Evolutionary conservation across 2,888 invertebrate genomes (phyloP).

Genomic region (Pollenia griseotomentosa): DNA sequence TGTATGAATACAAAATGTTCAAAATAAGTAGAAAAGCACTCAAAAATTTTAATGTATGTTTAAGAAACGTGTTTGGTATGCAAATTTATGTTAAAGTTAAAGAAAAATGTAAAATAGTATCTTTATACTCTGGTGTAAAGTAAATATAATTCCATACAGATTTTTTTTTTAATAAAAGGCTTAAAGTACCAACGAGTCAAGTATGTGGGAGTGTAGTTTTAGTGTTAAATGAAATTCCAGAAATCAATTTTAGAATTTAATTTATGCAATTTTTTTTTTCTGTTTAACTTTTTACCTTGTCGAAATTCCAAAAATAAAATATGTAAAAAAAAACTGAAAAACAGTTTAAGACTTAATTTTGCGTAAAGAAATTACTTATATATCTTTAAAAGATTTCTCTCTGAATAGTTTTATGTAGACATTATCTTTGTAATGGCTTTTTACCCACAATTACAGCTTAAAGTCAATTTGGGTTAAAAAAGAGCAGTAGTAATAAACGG

Average conservation of each 20-base stretch:
- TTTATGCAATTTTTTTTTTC: neutral
- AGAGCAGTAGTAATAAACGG: neutral
- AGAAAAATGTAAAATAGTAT: conserved; percentile 1
- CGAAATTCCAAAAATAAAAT: neutral
- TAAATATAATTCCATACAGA: too few species aligned
- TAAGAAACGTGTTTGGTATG: conserved; percentile 64
- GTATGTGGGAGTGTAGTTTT: neutral
- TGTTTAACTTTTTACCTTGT: neutral
- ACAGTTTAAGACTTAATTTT: neutral
- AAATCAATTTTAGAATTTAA: conserved; percentile 19
- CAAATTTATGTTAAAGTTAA: conserved; percentile 29
- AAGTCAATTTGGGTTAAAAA: conserved; percentile 17
- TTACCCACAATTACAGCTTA: neutral
- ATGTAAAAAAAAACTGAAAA: neutral
- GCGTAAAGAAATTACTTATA: neutral
- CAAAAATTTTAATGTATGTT: conserved; percentile 53
- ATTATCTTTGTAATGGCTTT: neutral
- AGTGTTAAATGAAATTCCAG: conserved; percentile 11
- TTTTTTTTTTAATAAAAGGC: neutral
- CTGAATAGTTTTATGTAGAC: neutral
- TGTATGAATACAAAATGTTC: conserved; percentile 60
- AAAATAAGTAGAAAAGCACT: conserved; percentile 13
- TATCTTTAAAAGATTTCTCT: neutral
- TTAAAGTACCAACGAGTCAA: neutral
- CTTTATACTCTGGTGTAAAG: neutral